These are phyloP conservation scores for Cenopis cana DNA, from an alignment of 2,888 invertebrate genomes.

Conservation along the genomic window DNA sequence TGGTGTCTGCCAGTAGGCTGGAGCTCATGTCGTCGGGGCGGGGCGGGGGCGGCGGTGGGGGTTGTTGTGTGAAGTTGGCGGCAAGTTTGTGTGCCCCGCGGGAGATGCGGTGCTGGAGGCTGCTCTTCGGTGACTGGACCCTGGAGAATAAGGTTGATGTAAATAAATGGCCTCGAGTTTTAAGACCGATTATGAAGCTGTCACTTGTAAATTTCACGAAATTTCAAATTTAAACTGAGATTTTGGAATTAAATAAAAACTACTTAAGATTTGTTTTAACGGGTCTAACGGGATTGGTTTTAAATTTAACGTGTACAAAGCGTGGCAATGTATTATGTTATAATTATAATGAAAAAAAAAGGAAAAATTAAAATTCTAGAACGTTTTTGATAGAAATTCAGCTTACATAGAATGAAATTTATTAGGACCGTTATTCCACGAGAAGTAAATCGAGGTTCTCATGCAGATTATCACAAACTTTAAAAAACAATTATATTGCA, in stretches of 20 bases:
- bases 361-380: no score
- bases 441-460: not conserved
- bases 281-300: no score
- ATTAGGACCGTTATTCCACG: no score
- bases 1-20: constrained; percentile 83
- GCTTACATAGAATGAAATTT: not conserved
- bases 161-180: not conserved
- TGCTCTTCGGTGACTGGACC: constrained; percentile 75
- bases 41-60: constrained; percentile 69
- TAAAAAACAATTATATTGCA: not conserved
- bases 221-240: not conserved
- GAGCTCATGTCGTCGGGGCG: constrained; percentile 90
- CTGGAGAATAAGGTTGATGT: constrained; percentile 54
- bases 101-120: constrained; percentile 76
- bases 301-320: no score
- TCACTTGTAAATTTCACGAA: no score
- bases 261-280: no score
- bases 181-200: not conserved
- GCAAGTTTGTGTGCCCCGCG: constrained; percentile 80
- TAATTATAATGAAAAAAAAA: no score
- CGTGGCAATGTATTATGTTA: no score
- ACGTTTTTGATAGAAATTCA: no score
- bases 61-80: constrained; percentile 73
- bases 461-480: not conserved
- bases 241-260: no score